phyloP scores from a whole-genome alignment of 2,797 vertebrate species.

The Miichthys miiuy region DNA sequence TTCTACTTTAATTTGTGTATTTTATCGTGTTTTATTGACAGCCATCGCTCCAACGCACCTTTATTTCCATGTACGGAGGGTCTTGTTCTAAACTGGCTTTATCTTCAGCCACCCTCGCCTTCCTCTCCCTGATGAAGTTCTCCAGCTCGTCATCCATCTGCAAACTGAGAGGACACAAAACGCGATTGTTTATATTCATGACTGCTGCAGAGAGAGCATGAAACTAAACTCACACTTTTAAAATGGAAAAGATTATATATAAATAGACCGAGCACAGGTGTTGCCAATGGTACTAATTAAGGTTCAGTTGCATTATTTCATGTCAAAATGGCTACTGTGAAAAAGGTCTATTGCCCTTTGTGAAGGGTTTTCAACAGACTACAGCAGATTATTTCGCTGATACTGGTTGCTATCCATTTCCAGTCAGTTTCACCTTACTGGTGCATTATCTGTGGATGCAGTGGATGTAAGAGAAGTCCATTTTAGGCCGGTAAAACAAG shows the following conservation, averaged over 20 bases:
- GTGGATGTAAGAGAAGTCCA: neutral
- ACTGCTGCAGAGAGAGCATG: neutral
- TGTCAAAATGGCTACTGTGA: too few species aligned
- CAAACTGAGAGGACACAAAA: conserved; percentile 7
- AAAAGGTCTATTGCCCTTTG: too few species aligned
- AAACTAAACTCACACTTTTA: neutral
- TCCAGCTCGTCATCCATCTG: conserved; percentile 90
- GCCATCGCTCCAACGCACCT: conserved; percentile 73
- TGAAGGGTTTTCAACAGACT: neutral
- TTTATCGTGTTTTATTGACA: neutral
- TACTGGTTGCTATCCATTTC: too few species aligned
- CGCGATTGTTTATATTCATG: neutral
- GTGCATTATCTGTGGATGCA: neutral
- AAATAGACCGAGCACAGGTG: too few species aligned
- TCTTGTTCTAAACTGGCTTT: conserved; percentile 89
- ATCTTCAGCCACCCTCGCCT: conserved; percentile 88
- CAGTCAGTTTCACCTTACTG: neutral
- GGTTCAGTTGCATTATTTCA: too few species aligned
- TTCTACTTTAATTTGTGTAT: neutral
- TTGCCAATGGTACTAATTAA: too few species aligned
- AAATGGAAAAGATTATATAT: neutral
- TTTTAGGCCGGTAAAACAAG: neutral
- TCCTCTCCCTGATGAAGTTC: conserved; percentile 90
- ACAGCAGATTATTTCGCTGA: neutral
- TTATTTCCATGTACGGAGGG: conserved; percentile 92